Evolutionary conservation across 1,140 invertebrate species (phyloP).

Genomic region (Macrotrachela quadricornifera): DNA sequence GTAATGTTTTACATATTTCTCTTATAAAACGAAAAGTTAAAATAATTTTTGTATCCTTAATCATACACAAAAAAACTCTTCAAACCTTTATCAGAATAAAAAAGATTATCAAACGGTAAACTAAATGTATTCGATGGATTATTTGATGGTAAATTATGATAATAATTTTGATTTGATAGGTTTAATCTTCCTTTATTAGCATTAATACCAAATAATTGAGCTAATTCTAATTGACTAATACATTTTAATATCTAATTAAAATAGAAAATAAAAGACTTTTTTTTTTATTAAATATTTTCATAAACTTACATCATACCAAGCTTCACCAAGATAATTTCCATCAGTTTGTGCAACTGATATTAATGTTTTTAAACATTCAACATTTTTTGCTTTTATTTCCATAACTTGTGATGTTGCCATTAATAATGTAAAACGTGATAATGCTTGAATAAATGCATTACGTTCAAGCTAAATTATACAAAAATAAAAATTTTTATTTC

Average conservation of each 20-base stretch:
- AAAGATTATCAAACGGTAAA: no score
- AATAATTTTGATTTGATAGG: no score
- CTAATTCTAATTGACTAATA: constrained; percentile 90
- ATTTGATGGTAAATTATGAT: no score
- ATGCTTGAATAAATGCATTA: constrained; percentile 90
- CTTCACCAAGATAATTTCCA: constrained; percentile 86
- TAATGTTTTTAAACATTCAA: constrained; percentile 94
- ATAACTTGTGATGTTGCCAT: constrained; percentile 87
- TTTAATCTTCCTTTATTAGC: constrained; percentile 11
- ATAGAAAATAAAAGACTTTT: no score
- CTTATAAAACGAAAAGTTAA: no score
- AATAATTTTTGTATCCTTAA: no score
- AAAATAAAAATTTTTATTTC: no score
- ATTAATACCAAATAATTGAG: constrained; percentile 84
- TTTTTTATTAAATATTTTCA: no score
- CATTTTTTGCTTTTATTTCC: constrained; percentile 98
- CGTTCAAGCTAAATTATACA: constrained; percentile 52
- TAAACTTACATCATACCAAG: constrained; percentile 41
- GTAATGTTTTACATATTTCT: no score
- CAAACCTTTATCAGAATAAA: no score
- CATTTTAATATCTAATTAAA: constrained; percentile 62
- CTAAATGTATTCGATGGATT: no score
- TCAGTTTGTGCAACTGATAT: constrained; percentile 49
- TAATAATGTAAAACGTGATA: constrained; percentile 62
- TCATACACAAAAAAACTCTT: no score